Conservation (phyloP, 2,888 invertebrate species). For the Chloroclystis v-ata region DNA sequence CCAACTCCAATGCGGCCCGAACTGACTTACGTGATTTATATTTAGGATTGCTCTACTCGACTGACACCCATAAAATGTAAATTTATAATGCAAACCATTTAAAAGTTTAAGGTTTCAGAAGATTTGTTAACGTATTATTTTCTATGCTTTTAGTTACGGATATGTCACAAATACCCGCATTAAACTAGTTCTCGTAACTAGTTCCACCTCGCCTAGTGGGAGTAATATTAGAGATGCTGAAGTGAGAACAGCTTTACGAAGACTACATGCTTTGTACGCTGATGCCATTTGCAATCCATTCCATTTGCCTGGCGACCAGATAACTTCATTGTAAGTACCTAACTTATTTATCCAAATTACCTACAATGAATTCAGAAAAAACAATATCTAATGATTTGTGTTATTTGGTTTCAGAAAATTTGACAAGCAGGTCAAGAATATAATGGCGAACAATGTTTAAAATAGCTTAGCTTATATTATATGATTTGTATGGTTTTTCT, state of each 20-base stretch:
- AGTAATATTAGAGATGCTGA: constrained; percentile 94
- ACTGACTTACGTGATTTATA: constrained; percentile 93
- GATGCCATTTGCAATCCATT: constrained; percentile 98
- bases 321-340: constrained; percentile 91
- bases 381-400: no score
- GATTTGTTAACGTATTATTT: no score
- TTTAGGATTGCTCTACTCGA: constrained; percentile 92
- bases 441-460: constrained; percentile 72
- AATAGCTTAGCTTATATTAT: background rate
- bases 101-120: no score
- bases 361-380: no score
- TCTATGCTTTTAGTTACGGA: constrained; percentile 83
- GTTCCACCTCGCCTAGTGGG: constrained; percentile 93
- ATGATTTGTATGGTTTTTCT: no score
- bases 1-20: constrained; percentile 76
- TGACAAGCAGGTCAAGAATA: constrained; percentile 81
- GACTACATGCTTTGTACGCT: constrained; percentile 93
- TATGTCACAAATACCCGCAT: constrained; percentile 98
- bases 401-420: constrained; percentile 77
- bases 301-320: constrained; percentile 93
- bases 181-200: constrained; percentile 95
- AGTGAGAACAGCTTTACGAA: constrained; percentile 90
- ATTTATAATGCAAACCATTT: background rate
- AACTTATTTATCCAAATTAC: no score
- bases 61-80: constrained; percentile 98